Percentiles rank a stretch among this genome's conserved stretches.
Evolutionary conservation across 2,113 vertebrate genomes (phyloP).

Genomic region (Nematolebias whitei): DNA sequence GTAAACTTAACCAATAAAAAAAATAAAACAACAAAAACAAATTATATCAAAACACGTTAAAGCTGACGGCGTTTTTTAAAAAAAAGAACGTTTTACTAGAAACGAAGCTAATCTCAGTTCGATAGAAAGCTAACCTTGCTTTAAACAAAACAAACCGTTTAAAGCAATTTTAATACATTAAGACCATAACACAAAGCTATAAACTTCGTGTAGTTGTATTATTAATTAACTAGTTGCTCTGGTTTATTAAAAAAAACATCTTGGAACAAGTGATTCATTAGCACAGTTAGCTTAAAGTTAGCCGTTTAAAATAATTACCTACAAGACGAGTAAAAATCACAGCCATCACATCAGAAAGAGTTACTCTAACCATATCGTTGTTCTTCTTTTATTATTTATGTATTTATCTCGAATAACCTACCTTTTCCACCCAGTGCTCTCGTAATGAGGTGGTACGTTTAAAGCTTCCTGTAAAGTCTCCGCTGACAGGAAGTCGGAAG

Average conservation of each 20-base stretch:
- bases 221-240: fast-evolving
- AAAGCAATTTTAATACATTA: background rate
- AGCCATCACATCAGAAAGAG: background rate
- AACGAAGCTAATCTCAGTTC: background rate
- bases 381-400: background rate
- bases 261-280: conserved; percentile 21
- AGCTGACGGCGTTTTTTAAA: too few relatives aligned
- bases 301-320: conserved; percentile 16
- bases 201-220: fast-evolving
- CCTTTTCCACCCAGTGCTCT: conserved; percentile 17
- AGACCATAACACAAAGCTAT: background rate
- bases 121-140: conserved; percentile 6
- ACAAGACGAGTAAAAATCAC: background rate
- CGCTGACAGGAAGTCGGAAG: conserved; percentile 29
- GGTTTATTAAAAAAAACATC: background rate
- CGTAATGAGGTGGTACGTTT: conserved; percentile 33
- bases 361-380: fast-evolving
- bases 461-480: conserved; percentile 32
- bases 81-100: too few relatives aligned
- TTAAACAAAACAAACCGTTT: background rate
- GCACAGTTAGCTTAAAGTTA: conserved; percentile 43
- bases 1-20: too few relatives aligned
- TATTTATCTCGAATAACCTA: background rate
- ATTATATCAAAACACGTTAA: background rate
- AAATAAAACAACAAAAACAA: background rate